phyloP scores from a whole-genome alignment of 2,797 vertebrate genomes.

The Typhlichthys subterraneus region DNA sequence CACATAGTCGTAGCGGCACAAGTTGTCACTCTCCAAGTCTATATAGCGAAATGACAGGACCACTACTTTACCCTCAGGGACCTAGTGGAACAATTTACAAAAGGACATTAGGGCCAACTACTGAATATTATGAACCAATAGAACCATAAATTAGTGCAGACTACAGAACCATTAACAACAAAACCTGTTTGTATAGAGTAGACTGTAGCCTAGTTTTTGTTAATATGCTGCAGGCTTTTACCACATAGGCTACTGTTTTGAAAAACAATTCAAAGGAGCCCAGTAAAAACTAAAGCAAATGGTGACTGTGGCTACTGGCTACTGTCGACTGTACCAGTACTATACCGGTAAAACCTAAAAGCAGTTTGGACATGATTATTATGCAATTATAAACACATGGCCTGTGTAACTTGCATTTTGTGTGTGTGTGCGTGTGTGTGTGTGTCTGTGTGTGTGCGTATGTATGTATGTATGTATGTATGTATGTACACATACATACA shows the following conservation, averaged over 20 bases:
- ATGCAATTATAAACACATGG: slow-evolving; percentile 12
- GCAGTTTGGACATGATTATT: slow-evolving; percentile 4
- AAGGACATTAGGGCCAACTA: not conserved
- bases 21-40: slow-evolving; percentile 91
- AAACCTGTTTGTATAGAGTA: not conserved
- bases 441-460: too few species aligned
- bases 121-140: not conserved
- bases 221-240: slow-evolving; percentile 7
- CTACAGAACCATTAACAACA: not conserved
- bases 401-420: too few species aligned
- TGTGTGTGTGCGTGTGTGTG: too few species aligned
- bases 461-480: not conserved
- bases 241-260: slow-evolving; percentile 9
- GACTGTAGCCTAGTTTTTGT: not conserved
- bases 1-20: slow-evolving; percentile 96
- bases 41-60: slow-evolving; percentile 91
- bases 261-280: slow-evolving; percentile 22
- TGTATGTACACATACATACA: too few species aligned
- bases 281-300: slow-evolving; percentile 28
- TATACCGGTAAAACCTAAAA: too few species aligned
- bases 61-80: slow-evolving; percentile 92
- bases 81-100: slow-evolving; percentile 71
- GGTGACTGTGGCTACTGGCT: slow-evolving; percentile 31
- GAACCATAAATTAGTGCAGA: too few species aligned
- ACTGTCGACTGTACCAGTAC: too few species aligned